These are phyloP conservation scores for Triplophysa rosa DNA, from an alignment of 2,113 vertebrate genomes.

Conservation along the genomic window DNA sequence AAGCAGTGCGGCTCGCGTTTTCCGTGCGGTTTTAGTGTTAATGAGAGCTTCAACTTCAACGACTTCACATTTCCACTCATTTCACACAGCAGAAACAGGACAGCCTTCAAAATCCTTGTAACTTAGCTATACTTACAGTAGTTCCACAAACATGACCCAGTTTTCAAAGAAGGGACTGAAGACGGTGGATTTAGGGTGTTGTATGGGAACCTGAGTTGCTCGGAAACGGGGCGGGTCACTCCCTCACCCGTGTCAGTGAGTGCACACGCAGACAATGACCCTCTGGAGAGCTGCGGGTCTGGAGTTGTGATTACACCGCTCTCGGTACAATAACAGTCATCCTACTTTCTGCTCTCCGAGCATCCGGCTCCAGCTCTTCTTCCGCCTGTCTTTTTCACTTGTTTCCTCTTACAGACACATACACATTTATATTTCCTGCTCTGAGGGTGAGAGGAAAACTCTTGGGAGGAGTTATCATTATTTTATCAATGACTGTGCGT, in stretches of 20 bases:
- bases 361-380: conserved; percentile 48
- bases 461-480: conserved; percentile 19
- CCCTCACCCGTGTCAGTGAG: conserved; percentile 35
- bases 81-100: neutral
- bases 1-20: no score
- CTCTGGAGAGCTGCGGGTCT: conserved; percentile 33
- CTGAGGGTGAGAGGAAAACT: conserved; percentile 44
- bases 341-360: conserved; percentile 47
- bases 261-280: conserved; percentile 56
- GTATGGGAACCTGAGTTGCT: conserved; percentile 46
- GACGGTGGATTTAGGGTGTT: conserved; percentile 25
- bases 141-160: conserved; percentile 29
- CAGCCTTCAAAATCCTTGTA: neutral
- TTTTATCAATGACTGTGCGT: conserved; percentile 7
- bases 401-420: conserved; percentile 34
- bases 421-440: conserved; percentile 43
- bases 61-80: conserved; percentile 4
- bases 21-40: neutral
- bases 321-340: conserved; percentile 53
- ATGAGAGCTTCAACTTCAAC: neutral
- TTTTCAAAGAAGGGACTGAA: conserved; percentile 20
- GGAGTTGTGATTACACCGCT: conserved; percentile 39
- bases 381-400: conserved; percentile 45
- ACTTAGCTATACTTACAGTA: neutral
- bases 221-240: conserved; percentile 53